These are phyloP conservation scores for Alectura lathami DNA, from an alignment of 2,113 vertebrate genomes.

Conservation along the genomic window DNA sequence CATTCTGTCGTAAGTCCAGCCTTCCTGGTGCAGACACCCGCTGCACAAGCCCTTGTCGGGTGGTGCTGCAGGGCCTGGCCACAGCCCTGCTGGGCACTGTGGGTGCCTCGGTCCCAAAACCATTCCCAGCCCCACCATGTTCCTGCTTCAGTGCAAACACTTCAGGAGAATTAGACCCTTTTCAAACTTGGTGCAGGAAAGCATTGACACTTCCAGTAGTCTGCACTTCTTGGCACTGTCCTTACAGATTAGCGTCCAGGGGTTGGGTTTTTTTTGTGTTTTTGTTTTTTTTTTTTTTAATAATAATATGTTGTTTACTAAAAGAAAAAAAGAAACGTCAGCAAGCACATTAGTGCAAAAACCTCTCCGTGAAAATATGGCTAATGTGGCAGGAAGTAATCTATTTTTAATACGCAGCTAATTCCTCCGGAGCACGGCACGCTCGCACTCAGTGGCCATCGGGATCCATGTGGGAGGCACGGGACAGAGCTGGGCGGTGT, in stretches of 20 bases:
- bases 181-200: background rate
- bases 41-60: rapidly evolving
- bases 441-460: background rate
- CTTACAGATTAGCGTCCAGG: background rate
- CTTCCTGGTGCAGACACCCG: background rate
- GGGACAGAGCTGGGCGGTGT: background rate
- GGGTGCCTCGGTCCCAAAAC: background rate
- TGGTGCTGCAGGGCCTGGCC: rapidly evolving
- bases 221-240: background rate
- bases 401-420: constrained; percentile 48
- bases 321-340: background rate
- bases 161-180: background rate
- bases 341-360: background rate
- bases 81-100: too few relatives aligned
- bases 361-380: background rate
- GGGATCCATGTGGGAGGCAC: background rate
- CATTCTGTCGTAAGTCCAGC: background rate
- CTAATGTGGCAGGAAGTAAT: background rate
- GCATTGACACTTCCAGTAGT: background rate
- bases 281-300: background rate
- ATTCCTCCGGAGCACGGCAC: background rate
- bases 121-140: rapidly evolving
- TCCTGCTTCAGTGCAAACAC: background rate
- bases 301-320: background rate
- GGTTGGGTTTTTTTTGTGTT: background rate